Conservation (phyloP, 2,113 vertebrate species). For the Embiotoca jacksoni region DNA sequence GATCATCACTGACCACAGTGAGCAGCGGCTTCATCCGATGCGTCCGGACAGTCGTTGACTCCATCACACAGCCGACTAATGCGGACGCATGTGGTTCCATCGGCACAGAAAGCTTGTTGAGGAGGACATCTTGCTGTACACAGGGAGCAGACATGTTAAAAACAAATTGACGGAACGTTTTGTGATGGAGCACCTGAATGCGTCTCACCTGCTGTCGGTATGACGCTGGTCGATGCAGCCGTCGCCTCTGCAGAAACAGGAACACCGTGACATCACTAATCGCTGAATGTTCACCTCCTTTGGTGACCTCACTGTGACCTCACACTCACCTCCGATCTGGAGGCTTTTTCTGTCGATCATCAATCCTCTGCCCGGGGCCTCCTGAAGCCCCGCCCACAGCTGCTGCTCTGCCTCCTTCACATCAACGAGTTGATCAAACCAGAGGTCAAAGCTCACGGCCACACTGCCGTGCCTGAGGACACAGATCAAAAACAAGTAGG, state of each 20-base stretch:
- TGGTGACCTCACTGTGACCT: slow-evolving; percentile 1
- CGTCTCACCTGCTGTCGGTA: slow-evolving; percentile 39
- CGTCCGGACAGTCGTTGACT: slow-evolving; percentile 68
- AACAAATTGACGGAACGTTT: not conserved
- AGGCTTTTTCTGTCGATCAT: slow-evolving; percentile 73
- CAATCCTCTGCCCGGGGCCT: no score
- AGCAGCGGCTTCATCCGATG: slow-evolving; percentile 71
- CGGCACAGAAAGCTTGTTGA: slow-evolving; percentile 56
- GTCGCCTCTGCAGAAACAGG: slow-evolving; percentile 5
- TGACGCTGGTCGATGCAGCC: not conserved
- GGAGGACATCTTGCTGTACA: slow-evolving; percentile 65
- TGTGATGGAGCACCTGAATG: not conserved
- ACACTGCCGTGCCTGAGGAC: no score
- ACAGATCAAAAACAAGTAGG: no score
- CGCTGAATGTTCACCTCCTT: no score
- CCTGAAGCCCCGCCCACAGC: no score
- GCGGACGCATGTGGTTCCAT: slow-evolving; percentile 56
- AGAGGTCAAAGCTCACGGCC: no score
- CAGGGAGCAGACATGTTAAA: not conserved
- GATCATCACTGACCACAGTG: slow-evolving; percentile 73
- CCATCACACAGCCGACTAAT: slow-evolving; percentile 76
- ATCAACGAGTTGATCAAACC: no score
- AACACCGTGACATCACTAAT: no score
- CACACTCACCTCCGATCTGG: slow-evolving; percentile 67
- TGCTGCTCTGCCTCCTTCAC: no score